A percentile compares a stretch with the other conserved stretches of the same genome.
Evolutionary conservation across 2,888 invertebrate genomes (phyloP).

Genomic region (Chydorus sphaericus): DNA sequence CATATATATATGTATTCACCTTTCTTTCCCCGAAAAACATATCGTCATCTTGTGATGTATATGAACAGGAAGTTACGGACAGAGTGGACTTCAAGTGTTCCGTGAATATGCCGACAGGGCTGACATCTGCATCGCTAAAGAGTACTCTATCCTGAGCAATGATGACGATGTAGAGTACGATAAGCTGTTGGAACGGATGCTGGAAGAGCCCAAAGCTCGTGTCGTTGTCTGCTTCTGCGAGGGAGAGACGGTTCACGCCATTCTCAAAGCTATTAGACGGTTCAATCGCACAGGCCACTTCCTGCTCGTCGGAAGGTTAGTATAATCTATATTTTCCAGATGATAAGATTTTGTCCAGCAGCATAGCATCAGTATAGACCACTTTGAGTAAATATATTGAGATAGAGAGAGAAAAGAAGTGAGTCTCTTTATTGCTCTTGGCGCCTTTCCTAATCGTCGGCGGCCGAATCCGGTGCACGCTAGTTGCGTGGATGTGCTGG

Average conservation of each 20-base stretch:
- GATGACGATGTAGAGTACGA: constrained; percentile 42
- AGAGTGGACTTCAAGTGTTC: constrained; percentile 58
- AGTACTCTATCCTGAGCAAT: constrained; percentile 44
- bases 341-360: no score
- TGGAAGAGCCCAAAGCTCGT: constrained; percentile 34
- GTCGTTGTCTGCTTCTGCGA: constrained; percentile 68
- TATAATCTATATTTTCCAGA: background rate
- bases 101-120: constrained; percentile 47
- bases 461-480: no score
- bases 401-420: no score
- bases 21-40: no score
- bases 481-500: no score
- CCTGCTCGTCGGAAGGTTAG: constrained; percentile 50
- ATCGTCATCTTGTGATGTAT: no score
- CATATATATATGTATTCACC: no score
- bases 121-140: constrained; percentile 55
- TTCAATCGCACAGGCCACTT: constrained; percentile 40
- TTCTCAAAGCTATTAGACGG: constrained; percentile 41
- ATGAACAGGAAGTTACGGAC: constrained; percentile 57
- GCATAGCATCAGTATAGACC: no score
- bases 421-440: no score
- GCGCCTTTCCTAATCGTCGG: no score
- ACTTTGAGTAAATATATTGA: no score
- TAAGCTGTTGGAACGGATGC: constrained; percentile 17
- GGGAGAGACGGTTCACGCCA: constrained; percentile 48